Base-by-base conservation (phyloP, 2,888 invertebrate genomes). In the Yponomeuta plumbellus region DNA sequence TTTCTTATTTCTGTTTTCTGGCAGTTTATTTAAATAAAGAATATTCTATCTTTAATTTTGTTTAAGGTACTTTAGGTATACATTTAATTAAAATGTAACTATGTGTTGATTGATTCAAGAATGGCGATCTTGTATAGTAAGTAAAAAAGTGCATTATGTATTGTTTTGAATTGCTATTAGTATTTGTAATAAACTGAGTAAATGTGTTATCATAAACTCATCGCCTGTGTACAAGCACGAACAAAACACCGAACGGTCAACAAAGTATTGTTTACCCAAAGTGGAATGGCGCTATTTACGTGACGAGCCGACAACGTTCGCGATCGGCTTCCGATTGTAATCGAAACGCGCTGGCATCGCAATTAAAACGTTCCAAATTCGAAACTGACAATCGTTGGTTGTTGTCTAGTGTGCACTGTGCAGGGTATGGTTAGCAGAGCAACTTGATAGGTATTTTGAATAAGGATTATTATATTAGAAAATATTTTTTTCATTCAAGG, bases 201-300 rank as follows among this genome's bases (percentile, higher is more conserved):
- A 8, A 34, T 34, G 23, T 70, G 73, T 71, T n/a, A n/a, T n/a
- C n/a, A n/a, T n/a, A n/a, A n/a, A n/a, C n/a, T n/a, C n/a, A n/a
- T n/a, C n/a, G 11, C 6, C n/a, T 34, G 23, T 70, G 73, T 71
- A 74, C 72, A 66, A 39, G 40, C 71, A 71, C 69, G 23, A 44
- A n/a, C 66, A 69, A 69, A 70, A 69, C 72, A 68, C 71, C 72
- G 74, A 68, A 70, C 72, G 71, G 69, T 67, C 73, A 69, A 75
- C 75, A 73, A 75, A 76, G 34, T 75, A 75, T 73, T 76, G 75
- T 73, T 75, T 69, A 70, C 67, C 66, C 71, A 71, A 72, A 68
- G 70, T 70, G 67, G 68, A 68, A 67, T 64, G 71, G 74, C 74
- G 75, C 72, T 73, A 65, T 57, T 65, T 65, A 26, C 23, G 65